Percentiles rank a stretch among this genome's conserved stretches.
phyloP scores from a whole-genome alignment of 2,888 invertebrate genomes.

The Leptodirus hochenwartii region DNA sequence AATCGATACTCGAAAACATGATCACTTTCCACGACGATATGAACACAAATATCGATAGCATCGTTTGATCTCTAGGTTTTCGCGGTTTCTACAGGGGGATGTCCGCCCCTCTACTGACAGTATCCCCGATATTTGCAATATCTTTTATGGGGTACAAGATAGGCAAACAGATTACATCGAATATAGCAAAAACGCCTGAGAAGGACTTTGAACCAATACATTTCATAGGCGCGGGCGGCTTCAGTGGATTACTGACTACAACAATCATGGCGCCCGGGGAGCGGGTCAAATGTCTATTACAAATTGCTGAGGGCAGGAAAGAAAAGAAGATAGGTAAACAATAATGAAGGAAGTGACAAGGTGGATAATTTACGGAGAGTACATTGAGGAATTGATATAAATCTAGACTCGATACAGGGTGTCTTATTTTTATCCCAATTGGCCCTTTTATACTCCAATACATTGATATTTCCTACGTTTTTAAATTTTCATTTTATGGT shows the following conservation, averaged over 20 bases:
- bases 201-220: constrained; percentile 28
- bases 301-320: constrained; percentile 52
- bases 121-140: constrained; percentile 89
- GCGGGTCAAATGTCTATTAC: constrained; percentile 84
- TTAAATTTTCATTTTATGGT: too few species aligned
- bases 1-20: too few species aligned
- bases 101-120: constrained; percentile 77
- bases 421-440: too few species aligned
- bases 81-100: constrained; percentile 13
- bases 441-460: too few species aligned
- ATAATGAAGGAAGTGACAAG: too few species aligned
- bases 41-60: too few species aligned
- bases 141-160: constrained; percentile 88
- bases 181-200: constrained; percentile 22
- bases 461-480: too few species aligned
- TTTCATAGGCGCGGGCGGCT: constrained; percentile 69
- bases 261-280: constrained; percentile 92
- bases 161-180: constrained; percentile 60
- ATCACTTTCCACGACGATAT: too few species aligned
- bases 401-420: too few species aligned
- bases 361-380: too few species aligned
- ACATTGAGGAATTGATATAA: too few species aligned
- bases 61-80: constrained; percentile 12
- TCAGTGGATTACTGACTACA: constrained; percentile 87
- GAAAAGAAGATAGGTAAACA: too few species aligned